Evolutionary conservation across 2,888 invertebrate species (phyloP), one percentile per base, ranked within the genome.

Genomic region (Physocephala rufipes): DNA sequence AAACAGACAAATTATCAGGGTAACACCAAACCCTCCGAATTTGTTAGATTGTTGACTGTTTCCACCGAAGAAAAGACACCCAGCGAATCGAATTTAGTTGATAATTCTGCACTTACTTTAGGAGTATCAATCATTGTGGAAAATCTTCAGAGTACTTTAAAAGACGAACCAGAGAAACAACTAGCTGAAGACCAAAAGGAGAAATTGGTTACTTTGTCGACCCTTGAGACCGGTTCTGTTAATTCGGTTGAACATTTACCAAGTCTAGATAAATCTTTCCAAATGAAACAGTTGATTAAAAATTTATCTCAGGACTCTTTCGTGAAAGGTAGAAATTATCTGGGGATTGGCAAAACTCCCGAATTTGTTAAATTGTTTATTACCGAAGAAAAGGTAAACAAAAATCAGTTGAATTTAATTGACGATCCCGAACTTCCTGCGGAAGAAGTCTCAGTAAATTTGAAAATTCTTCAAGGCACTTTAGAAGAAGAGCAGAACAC

Each of bases 251-350:
- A 26, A 19, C 19, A n/a, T 21, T 12, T 12, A 1, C 19, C 19
- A 1, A 21, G 12, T 2, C 21, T 12, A 21, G 21, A 1, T 19
- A 1, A 21, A 53, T n/a, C 21, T 21, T 21, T 12, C 21, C 21
- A 7, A 53, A 26, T 9, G 24, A 58, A 1, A 28, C 24, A 19
- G 16, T 26, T 58, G 28, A 24, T 58, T 24, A 9, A 28, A 9
- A 58, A 58, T 58, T 26, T 58, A 28, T 2, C 15, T 58, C 58
- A 28, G 4, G 58, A 58, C 26, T 3, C 28, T 58, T 58, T 58
- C 28, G 28, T 58, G 15, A 58, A 24, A 13, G 13, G 1, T 0
- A 58, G 9, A 16, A 24, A 47, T 63, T 43, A 47, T 43, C 16
- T 9, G 19, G 15, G 12, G 19, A 9, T 19, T n/a, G 43, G 13